These are phyloP conservation scores for Onychorhynchus coronatus DNA, from an alignment of 2,113 vertebrate species.

Conservation along the genomic window DNA sequence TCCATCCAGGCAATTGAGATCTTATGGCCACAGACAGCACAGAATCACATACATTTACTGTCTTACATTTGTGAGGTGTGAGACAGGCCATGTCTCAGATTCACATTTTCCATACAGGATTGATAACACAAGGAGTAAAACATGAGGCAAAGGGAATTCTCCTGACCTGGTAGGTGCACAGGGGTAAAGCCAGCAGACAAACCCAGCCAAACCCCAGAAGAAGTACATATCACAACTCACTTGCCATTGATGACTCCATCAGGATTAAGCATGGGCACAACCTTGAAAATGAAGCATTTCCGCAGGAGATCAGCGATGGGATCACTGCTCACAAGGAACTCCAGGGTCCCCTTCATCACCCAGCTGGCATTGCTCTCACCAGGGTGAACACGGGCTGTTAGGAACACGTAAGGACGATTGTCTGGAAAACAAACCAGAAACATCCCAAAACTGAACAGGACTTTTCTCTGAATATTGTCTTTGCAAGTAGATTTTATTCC, in stretches of 20 bases:
- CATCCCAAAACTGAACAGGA: neutral
- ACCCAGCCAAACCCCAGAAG: neutral
- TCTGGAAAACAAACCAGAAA: slow-evolving; percentile 64
- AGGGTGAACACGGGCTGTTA: slow-evolving; percentile 88
- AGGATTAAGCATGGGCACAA: slow-evolving; percentile 94
- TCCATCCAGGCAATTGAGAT: neutral
- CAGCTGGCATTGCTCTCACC: slow-evolving; percentile 94
- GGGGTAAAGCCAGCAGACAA: neutral
- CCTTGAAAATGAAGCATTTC: slow-evolving; percentile 91
- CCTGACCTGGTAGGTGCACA: neutral
- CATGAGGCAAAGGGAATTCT: fast-evolving
- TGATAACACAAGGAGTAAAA: neutral
- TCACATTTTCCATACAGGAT: neutral
- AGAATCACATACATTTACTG: fast-evolving
- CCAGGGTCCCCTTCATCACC: slow-evolving; percentile 93
- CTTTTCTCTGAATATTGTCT: neutral
- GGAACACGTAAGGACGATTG: slow-evolving; percentile 82
- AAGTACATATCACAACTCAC: slow-evolving; percentile 69
- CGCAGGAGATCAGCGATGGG: slow-evolving; percentile 84
- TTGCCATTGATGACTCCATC: slow-evolving; percentile 93
- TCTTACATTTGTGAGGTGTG: too few species aligned
- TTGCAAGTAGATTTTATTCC: neutral
- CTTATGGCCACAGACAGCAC: neutral
- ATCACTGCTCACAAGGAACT: slow-evolving; percentile 86
- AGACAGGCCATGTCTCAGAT: neutral